Evolutionary conservation across 2,797 vertebrate genomes (phyloP).

Genomic region (Acanthopagrus latus): DNA sequence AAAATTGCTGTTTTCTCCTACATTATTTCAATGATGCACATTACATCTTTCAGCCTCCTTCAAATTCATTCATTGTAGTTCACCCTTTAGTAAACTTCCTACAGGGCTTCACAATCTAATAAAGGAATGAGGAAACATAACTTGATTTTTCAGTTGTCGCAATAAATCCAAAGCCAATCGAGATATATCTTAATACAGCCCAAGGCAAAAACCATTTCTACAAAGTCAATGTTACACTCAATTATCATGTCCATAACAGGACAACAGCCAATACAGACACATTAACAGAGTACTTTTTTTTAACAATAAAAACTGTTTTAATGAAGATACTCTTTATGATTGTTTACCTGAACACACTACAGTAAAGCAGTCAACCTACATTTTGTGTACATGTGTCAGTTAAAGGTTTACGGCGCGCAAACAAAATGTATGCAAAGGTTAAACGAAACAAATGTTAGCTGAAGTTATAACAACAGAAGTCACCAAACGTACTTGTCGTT

Average conservation of each 20-base stretch:
- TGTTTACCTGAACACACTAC: neutral
- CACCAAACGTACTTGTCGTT: slow-evolving; percentile 89
- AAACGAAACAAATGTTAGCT: neutral
- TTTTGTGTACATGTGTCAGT: neutral
- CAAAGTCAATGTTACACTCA: neutral
- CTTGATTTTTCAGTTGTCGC: neutral
- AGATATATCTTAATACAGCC: neutral
- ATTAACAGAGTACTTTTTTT: neutral
- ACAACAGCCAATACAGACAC: neutral
- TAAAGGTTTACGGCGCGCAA: neutral
- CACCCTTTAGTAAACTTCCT: neutral
- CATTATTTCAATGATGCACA: neutral
- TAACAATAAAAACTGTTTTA: neutral
- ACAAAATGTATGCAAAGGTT: neutral
- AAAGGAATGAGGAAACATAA: neutral
- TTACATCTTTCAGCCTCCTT: neutral
- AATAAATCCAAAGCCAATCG: neutral
- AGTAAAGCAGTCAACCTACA: neutral
- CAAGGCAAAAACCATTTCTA: neutral
- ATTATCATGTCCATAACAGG: neutral
- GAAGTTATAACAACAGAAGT: neutral
- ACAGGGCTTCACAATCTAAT: neutral
- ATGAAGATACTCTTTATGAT: neutral
- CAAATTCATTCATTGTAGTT: neutral
- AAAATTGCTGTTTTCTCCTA: no score